Conservation (phyloP, 2,888 invertebrate genomes). For the Amorpha juglandis region DNA sequence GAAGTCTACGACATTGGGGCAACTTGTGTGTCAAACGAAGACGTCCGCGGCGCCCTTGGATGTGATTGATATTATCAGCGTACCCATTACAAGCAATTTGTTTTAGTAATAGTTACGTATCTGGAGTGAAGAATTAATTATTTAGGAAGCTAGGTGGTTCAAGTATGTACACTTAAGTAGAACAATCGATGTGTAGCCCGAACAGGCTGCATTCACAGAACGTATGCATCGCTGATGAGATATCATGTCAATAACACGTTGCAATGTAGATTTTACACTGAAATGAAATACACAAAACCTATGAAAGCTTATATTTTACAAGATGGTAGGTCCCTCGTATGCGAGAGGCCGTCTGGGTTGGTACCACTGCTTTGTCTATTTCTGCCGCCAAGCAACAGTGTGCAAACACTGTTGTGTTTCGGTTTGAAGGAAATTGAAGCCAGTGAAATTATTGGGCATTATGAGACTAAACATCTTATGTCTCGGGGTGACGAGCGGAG, state of each 20-base stretch:
- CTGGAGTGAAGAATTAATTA: conserved; percentile 30
- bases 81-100: conserved; percentile 18
- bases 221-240: conserved; percentile 59
- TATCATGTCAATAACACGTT: background rate
- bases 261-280: background rate
- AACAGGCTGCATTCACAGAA: conserved; percentile 55
- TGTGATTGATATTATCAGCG: conserved; percentile 20
- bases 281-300: no score
- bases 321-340: no score
- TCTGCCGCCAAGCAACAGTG: no score
- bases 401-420: no score
- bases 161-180: conserved; percentile 49
- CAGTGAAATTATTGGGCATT: no score
- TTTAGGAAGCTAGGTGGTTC: conserved; percentile 27
- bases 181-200: conserved; percentile 49
- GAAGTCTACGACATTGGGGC: conserved; percentile 23
- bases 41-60: conserved; percentile 1
- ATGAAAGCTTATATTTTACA: no score
- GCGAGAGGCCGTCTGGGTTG: no score
- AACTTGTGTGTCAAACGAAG: background rate
- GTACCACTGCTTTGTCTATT: no score
- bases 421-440: no score
- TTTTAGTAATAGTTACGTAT: conserved; percentile 15
- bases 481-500: no score
- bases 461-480: no score